Evolutionary conservation across 2,888 invertebrate species (phyloP), one percentile per base, ranked within the genome.

Genomic region (Chrysolina haemoptera): DNA sequence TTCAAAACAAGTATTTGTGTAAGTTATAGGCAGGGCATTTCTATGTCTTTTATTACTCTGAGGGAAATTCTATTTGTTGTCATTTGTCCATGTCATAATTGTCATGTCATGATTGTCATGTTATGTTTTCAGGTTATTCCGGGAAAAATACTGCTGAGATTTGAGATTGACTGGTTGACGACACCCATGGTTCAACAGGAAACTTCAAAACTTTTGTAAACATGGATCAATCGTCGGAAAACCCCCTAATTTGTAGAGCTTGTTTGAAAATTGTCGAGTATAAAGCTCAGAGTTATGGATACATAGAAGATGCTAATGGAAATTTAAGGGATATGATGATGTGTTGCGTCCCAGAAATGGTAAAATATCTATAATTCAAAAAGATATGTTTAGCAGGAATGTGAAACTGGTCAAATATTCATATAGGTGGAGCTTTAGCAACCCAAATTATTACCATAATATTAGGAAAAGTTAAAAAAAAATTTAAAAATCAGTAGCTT

Each of bases 301-400:
- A 78, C 41, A 75, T 81, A 20, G 76, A 81, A 66, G 78, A 81
- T 78, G 78, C 77, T 20, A 76, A 74, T 76, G 82, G 81, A 46
- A 82, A 76, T 71, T 76, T 82, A 46, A 75, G 78, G 69, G 84
- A 84, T 72, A 81, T 84, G 80, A 62, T 84, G 48, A 82, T 83
- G 71, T 79, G 82, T 67, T 84, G 84, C 74, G 77, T 84, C 20
- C 84, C 84, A 35, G 84, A 84, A 78, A 76, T 84, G 83, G 84
- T 84, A 80, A 81, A 71, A 70, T 53, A 68, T 59, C 35, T 27
- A n/a, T n/a, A 2, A 46, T 4, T 4, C n/a, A 14, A 14, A n/a
- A 14, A 14, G 14, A 46, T 4, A 6, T 12, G 3, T 14, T 46
- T 14, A 14, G 6, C n/a, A 46, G 46, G 46, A 35, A 35, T 35